Conservation (phyloP, 2,888 invertebrate species). For the Acrocyrtus sp. region DNA sequence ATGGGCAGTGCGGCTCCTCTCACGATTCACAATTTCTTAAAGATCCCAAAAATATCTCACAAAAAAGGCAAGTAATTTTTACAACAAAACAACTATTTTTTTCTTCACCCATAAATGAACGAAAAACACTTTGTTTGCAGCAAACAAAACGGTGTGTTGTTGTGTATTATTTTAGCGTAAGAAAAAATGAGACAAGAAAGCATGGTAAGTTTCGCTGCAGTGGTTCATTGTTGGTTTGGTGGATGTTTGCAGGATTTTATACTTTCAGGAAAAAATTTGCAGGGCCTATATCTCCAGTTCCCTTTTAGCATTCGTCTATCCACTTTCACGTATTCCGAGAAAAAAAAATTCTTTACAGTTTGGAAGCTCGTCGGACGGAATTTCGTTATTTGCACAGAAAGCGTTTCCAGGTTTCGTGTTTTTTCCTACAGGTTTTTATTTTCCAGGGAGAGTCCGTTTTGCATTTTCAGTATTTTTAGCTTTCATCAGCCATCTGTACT, state of each 20-base stretch:
- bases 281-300: too few relatives aligned
- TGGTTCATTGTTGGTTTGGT: neutral
- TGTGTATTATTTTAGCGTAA: conserved; percentile 2
- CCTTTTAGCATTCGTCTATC: too few relatives aligned
- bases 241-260: conserved; percentile 20
- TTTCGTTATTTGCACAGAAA: conserved; percentile 19
- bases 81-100: conserved; percentile 52
- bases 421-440: conserved; percentile 35
- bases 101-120: conserved; percentile 45
- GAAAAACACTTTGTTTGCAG: conserved; percentile 44
- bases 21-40: conserved; percentile 52
- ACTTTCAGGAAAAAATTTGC: too few relatives aligned
- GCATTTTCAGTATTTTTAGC: conserved; percentile 38
- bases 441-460: conserved; percentile 20
- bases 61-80: conserved; percentile 61
- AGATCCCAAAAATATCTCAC: conserved; percentile 54
- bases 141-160: conserved; percentile 10
- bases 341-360: conserved; percentile 29
- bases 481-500: conserved; percentile 22
- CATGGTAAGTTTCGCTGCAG: conserved; percentile 22
- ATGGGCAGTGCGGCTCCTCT: conserved; percentile 54
- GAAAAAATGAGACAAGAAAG: conserved; percentile 18
- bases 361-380: conserved; percentile 12
- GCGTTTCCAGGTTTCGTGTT: conserved; percentile 37
- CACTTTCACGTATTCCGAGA: too few relatives aligned